Evolutionary conservation across 2,888 invertebrate species (phyloP).

Genomic region (Philaethria dido): DNA sequence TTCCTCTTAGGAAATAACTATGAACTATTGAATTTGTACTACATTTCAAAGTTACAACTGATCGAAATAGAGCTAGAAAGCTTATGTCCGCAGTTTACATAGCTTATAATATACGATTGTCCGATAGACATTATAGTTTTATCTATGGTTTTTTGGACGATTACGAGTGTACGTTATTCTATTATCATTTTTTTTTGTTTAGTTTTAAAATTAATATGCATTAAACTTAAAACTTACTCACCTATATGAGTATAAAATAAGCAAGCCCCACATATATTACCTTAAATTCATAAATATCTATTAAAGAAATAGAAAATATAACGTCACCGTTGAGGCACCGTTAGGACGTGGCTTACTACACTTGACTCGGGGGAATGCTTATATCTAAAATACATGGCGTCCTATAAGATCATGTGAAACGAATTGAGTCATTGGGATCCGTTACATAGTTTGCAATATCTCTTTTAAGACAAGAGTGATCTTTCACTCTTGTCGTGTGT

Average conservation of each 20-base stretch:
- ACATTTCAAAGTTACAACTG: neutral
- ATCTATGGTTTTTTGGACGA: neutral
- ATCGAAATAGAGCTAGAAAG: neutral
- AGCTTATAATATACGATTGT: neutral
- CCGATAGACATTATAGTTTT: neutral
- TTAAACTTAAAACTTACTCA: too few species aligned
- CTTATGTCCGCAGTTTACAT: too few species aligned
- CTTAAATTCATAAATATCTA: too few species aligned
- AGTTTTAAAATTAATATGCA: too few species aligned
- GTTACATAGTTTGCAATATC: neutral
- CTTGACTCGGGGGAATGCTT: neutral
- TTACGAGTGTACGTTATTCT: neutral
- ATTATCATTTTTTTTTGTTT: too few species aligned
- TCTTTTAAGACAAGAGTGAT: neutral
- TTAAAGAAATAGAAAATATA: neutral
- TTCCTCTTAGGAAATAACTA: neutral
- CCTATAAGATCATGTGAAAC: neutral
- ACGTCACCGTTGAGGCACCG: too few species aligned
- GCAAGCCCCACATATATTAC: too few species aligned
- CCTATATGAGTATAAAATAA: too few species aligned
- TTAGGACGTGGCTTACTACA: neutral
- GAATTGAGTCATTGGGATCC: neutral
- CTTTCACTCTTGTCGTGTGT: too few species aligned
- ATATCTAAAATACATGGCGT: neutral
- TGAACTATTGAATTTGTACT: neutral